Conservation (phyloP, 2,888 invertebrate genomes). For the Drosophila mimetica region DNA sequence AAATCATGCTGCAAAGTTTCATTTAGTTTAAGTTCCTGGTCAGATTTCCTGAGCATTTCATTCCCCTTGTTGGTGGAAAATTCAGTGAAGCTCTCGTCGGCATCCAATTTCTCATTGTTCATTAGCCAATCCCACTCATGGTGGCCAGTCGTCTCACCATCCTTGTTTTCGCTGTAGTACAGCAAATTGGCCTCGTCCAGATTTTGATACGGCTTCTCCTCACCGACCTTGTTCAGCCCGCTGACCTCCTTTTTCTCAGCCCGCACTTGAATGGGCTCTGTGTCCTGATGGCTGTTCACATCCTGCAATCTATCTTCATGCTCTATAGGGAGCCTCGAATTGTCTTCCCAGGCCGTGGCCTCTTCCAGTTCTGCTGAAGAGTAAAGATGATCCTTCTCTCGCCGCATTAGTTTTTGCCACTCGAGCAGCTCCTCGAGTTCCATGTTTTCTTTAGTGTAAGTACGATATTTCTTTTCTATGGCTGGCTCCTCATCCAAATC, state of each 20-base stretch:
- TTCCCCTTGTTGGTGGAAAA: background rate
- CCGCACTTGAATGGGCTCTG: background rate
- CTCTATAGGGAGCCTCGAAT: background rate
- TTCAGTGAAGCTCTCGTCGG: background rate
- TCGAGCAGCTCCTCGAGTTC: conserved; percentile 2
- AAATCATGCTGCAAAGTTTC: conserved; percentile 5
- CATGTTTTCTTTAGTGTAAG: background rate
- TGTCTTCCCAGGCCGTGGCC: background rate
- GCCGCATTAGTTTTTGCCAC: conserved; percentile 8
- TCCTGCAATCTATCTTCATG: background rate
- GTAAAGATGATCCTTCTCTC: background rate
- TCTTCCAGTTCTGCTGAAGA: background rate
- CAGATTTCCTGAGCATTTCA: conserved; percentile 14
- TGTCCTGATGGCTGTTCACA: background rate
- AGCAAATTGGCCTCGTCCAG: conserved; percentile 23
- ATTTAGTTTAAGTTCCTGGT: conserved; percentile 8
- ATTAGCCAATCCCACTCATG: conserved; percentile 63
- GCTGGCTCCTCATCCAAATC: conserved; percentile 6
- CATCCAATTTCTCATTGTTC: conserved; percentile 16
- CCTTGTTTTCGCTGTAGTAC: conserved; percentile 15
- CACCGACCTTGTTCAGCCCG: background rate
- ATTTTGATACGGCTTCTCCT: conserved; percentile 3
- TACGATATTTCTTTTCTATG: background rate
- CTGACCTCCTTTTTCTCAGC: background rate
- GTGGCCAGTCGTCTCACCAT: background rate